Percentiles rank a stretch among this genome's conserved stretches.
Conservation (phyloP, 2,888 invertebrate genomes). For the Tenodera sinensis region DNA sequence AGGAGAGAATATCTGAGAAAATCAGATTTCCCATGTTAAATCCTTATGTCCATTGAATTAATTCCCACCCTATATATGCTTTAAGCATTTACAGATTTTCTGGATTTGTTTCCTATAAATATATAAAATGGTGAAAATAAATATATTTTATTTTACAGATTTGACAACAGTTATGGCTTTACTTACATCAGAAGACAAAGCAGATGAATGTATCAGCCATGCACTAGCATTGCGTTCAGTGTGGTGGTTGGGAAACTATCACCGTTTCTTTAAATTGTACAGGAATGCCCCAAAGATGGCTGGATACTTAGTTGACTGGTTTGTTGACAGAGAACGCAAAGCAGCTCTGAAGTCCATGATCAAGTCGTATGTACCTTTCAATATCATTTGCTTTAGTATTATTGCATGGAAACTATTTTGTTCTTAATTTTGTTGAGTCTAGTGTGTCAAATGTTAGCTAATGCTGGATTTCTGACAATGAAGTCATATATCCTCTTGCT, state of each 20-base stretch:
- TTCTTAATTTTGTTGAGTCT: too few relatives aligned
- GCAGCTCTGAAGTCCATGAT: constrained; percentile 86
- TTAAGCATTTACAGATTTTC: neutral
- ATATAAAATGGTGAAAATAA: neutral
- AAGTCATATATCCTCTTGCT: too few relatives aligned
- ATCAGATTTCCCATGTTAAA: too few relatives aligned
- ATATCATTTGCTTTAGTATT: neutral
- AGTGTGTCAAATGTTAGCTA: too few relatives aligned
- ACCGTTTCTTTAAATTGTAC: constrained; percentile 89
- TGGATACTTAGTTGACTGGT: constrained; percentile 96
- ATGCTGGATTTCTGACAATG: too few relatives aligned
- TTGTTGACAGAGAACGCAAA: constrained; percentile 91
- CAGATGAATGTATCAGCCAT: constrained; percentile 77
- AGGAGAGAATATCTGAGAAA: too few relatives aligned
- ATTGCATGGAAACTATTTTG: too few relatives aligned
- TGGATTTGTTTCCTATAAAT: neutral
- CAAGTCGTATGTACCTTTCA: constrained; percentile 84
- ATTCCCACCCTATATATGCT: neutral
- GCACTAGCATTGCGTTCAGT: constrained; percentile 87
- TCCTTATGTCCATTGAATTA: too few relatives aligned
- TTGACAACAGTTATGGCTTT: constrained; percentile 86
- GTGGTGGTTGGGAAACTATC: constrained; percentile 90
- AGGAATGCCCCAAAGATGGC: constrained; percentile 89
- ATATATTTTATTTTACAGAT: constrained; percentile 59
- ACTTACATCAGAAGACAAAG: constrained; percentile 71